Conservation (phyloP, 2,797 vertebrate species). For the Sebastiscus albofasciatus region DNA sequence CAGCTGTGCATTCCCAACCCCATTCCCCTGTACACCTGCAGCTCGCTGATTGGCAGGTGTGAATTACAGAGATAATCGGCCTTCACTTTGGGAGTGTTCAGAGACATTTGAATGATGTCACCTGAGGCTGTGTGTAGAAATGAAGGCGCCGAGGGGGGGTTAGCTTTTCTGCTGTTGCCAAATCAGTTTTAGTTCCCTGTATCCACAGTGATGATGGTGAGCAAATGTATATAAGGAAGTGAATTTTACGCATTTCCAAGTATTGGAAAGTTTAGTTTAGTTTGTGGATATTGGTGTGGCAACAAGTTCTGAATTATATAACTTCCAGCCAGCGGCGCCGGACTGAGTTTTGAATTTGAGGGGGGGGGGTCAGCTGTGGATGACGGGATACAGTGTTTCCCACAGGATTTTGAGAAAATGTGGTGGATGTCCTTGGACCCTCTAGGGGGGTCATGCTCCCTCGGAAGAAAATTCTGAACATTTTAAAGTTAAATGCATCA, state of each 20-base stretch:
- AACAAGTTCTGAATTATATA: background rate
- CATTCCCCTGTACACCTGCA: constrained; percentile 47
- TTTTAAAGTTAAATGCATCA: too few relatives aligned
- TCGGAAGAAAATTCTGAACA: too few relatives aligned
- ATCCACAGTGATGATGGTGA: background rate
- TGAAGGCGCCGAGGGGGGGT: background rate
- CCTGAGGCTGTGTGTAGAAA: constrained; percentile 42
- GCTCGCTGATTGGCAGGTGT: constrained; percentile 64
- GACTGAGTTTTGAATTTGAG: too few relatives aligned
- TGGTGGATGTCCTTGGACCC: too few relatives aligned
- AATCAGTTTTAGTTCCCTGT: background rate
- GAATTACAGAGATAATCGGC: constrained; percentile 58
- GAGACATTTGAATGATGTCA: constrained; percentile 55
- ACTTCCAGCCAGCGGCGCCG: background rate
- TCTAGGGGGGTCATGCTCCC: too few relatives aligned
- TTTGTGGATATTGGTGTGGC: background rate
- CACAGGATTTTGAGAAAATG: too few relatives aligned
- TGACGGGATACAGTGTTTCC: too few relatives aligned
- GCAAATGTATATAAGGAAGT: background rate
- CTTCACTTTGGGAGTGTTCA: constrained; percentile 48
- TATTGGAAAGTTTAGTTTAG: background rate
- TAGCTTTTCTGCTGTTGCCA: background rate
- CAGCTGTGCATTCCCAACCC: constrained; percentile 34
- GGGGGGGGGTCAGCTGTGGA: too few relatives aligned
- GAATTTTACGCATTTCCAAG: background rate